Evolutionary conservation across 2,113 vertebrate species (phyloP).

Genomic region (Macrotis lagotis): DNA sequence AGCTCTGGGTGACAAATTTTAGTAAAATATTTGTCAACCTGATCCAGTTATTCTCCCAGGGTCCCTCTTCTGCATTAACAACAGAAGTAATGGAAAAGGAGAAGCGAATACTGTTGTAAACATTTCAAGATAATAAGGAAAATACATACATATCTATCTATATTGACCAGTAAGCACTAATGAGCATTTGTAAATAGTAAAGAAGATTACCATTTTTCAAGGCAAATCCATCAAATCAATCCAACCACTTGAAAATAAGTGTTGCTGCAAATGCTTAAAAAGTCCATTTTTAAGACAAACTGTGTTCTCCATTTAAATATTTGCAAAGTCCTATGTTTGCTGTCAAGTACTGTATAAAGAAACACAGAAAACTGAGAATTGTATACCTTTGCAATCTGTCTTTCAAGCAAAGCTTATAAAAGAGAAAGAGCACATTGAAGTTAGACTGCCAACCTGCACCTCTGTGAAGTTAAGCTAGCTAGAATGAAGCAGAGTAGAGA

Average conservation of each 20-base stretch:
- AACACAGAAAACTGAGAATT: slow-evolving; percentile 54
- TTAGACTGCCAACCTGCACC: slow-evolving; percentile 56
- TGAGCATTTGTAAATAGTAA: slow-evolving; percentile 27
- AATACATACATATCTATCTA: slow-evolving; percentile 5
- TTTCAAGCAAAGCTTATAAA: slow-evolving; percentile 62
- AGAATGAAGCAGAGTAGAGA: slow-evolving; percentile 55
- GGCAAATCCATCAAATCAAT: slow-evolving; percentile 30
- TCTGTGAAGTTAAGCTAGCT: slow-evolving; percentile 59
- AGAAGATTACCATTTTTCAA: slow-evolving; percentile 33
- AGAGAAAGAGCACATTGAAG: slow-evolving; percentile 57
- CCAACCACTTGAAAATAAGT: slow-evolving; percentile 50
- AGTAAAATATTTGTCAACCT: background rate
- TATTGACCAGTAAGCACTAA: slow-evolving; percentile 23
- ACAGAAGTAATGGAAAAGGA: background rate
- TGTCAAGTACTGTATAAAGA: slow-evolving; percentile 46
- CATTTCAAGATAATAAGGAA: background rate
- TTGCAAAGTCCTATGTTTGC: background rate
- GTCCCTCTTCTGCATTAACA: background rate
- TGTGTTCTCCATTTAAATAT: slow-evolving; percentile 52
- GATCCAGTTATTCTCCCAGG: background rate
- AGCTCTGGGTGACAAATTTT: background rate
- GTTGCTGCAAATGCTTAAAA: slow-evolving; percentile 46
- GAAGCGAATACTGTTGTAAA: background rate
- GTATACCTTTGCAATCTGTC: slow-evolving; percentile 44
- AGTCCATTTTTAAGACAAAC: slow-evolving; percentile 33